phyloP scores from a whole-genome alignment of 2,797 vertebrate species.

The Merluccius polli region DNA sequence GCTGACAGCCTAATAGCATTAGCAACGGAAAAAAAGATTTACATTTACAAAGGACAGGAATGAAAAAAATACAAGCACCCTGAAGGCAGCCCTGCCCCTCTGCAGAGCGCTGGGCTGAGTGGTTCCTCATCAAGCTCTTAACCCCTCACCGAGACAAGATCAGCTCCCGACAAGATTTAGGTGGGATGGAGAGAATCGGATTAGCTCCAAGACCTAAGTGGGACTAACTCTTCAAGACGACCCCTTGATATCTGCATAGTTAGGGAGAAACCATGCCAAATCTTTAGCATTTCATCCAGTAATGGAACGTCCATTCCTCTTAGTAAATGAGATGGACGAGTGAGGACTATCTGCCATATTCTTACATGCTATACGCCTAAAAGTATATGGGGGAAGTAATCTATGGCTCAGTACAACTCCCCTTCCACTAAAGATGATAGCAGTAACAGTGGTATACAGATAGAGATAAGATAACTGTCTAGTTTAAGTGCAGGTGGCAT shows the following conservation, averaged over 20 bases:
- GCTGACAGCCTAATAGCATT: slow-evolving; percentile 40
- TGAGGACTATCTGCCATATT: slow-evolving; percentile 32
- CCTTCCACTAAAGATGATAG: not conserved
- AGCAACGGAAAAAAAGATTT: slow-evolving; percentile 26
- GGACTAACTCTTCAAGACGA: slow-evolving; percentile 47
- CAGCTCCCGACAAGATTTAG: slow-evolving; percentile 60
- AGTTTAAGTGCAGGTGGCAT: slow-evolving; percentile 66
- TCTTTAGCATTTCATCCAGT: slow-evolving; percentile 51
- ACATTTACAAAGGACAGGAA: slow-evolving; percentile 45
- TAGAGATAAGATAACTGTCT: slow-evolving; percentile 59
- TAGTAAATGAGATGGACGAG: slow-evolving; percentile 28
- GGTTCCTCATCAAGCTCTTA: slow-evolving; percentile 47
- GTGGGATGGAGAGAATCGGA: slow-evolving; percentile 52
- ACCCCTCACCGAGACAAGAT: slow-evolving; percentile 52
- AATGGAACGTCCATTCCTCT: slow-evolving; percentile 32
- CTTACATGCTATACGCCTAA: not conserved
- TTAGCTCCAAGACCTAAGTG: slow-evolving; percentile 61
- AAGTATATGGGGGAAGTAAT: not conserved
- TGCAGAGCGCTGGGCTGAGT: slow-evolving; percentile 42
- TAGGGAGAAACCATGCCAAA: slow-evolving; percentile 44
- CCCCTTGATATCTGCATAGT: slow-evolving; percentile 43
- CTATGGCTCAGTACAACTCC: not conserved
- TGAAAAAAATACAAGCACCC: slow-evolving; percentile 39
- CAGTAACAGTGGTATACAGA: not conserved
- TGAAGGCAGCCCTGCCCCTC: slow-evolving; percentile 42